phyloP scores from a whole-genome alignment of 2,113 vertebrate species.

The Tetraodon nigroviridis region DNA sequence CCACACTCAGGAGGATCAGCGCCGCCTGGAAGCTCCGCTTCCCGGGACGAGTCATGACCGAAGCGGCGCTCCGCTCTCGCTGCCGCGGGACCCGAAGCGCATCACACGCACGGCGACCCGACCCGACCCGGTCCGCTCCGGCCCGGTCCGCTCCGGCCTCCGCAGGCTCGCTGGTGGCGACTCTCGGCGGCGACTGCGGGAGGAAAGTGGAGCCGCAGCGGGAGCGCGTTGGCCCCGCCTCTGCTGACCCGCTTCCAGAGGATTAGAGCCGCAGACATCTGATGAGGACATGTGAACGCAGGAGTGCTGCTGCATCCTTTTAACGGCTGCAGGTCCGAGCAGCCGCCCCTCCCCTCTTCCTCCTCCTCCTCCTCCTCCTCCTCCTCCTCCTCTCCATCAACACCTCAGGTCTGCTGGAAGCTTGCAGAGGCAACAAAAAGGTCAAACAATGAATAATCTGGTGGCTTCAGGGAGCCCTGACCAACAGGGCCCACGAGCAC shows the following conservation, averaged over 20 bases:
- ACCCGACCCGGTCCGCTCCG: background rate
- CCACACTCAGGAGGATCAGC: constrained; percentile 66
- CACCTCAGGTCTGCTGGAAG: too few relatives aligned
- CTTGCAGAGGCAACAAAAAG: too few relatives aligned
- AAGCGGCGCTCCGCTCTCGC: constrained; percentile 58
- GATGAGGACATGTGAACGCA: constrained; percentile 59
- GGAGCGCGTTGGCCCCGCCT: constrained; percentile 62
- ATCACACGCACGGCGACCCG: background rate
- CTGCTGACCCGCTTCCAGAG: constrained; percentile 58
- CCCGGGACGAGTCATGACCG: constrained; percentile 66
- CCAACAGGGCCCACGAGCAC: too few relatives aligned
- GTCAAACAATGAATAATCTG: too few relatives aligned
- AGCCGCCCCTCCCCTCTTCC: too few relatives aligned
- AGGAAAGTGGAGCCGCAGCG: constrained; percentile 35
- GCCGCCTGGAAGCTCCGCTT: constrained; percentile 59
- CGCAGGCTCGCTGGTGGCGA: constrained; percentile 4
- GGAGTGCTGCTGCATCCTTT: constrained; percentile 26
- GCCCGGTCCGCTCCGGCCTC: background rate
- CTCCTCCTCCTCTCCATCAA: too few relatives aligned
- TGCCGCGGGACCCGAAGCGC: constrained; percentile 4
- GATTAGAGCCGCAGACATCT: constrained; percentile 64
- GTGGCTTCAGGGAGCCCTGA: too few relatives aligned
- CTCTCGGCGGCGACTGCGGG: constrained; percentile 31
- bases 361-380: constrained; percentile 6
- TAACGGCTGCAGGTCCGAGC: constrained; percentile 26